These are phyloP conservation scores for Loriculus beryllinus DNA, from an alignment of 2,797 vertebrate genomes.

Conservation along the genomic window DNA sequence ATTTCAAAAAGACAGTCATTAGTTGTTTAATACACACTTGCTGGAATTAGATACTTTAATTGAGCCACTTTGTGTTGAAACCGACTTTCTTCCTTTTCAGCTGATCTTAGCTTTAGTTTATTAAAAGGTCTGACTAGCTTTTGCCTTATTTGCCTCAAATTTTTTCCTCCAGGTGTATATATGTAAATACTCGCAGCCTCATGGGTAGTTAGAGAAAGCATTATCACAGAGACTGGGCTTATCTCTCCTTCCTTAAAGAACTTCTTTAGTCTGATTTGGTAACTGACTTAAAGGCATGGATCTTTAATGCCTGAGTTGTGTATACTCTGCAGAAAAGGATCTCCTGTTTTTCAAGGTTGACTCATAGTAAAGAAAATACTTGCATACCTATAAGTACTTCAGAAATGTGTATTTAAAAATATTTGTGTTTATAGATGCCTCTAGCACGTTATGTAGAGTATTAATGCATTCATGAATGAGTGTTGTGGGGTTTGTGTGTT, in stretches of 20 bases:
- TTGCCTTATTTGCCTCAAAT: not conserved
- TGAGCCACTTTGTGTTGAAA: not conserved
- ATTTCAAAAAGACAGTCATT: not conserved
- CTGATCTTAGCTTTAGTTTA: not conserved
- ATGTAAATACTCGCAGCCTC: not conserved
- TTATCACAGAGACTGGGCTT: not conserved
- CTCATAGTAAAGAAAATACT: not conserved
- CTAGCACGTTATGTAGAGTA: not conserved
- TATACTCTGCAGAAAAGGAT: not conserved
- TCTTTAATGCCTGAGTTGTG: not conserved
- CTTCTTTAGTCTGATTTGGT: not conserved
- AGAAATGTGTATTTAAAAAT: not conserved
- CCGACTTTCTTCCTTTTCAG: not conserved
- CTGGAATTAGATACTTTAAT: not conserved
- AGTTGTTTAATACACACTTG: not conserved
- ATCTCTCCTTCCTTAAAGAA: not conserved
- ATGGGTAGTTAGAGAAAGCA: not conserved
- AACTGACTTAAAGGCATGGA: not conserved
- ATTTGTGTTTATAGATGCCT: not conserved
- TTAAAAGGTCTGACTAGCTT: not conserved
- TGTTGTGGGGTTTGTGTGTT: not conserved
- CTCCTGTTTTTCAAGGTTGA: not conserved
- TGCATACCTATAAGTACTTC: not conserved
- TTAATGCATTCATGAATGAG: not conserved
- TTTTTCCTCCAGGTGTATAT: not conserved